phyloP scores from a whole-genome alignment of 2,888 invertebrate genomes.

The Hedychridium roseum region DNA sequence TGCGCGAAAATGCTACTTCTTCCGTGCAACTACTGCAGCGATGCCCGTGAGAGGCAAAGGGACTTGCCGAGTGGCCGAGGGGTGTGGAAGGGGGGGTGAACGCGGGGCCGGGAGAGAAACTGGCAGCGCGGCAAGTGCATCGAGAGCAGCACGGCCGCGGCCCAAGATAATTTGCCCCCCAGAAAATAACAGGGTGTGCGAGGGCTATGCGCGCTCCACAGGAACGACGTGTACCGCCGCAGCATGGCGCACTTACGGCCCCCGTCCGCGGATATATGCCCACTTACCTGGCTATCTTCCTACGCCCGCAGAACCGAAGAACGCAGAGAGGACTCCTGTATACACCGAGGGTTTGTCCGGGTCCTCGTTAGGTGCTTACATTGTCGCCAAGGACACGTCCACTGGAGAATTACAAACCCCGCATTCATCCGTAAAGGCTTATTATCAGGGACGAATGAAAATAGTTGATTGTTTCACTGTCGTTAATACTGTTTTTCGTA shows the following conservation, averaged over 20 bases:
- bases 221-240: slow-evolving; percentile 33
- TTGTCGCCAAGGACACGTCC: too few species aligned
- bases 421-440: too few species aligned
- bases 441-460: too few species aligned
- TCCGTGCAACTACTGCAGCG: slow-evolving; percentile 50
- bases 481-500: too few species aligned
- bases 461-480: too few species aligned
- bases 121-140: slow-evolving; percentile 52
- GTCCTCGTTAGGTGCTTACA: too few species aligned
- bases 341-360: too few species aligned
- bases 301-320: too few species aligned
- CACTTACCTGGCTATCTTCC: too few species aligned
- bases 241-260: slow-evolving; percentile 16
- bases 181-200: slow-evolving; percentile 60
- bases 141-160: slow-evolving; percentile 49
- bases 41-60: background rate
- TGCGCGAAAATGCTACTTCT: slow-evolving; percentile 61
- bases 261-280: too few species aligned
- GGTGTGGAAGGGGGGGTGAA: slow-evolving; percentile 14
- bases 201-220: slow-evolving; percentile 43
- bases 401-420: too few species aligned
- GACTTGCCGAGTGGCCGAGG: background rate
- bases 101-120: slow-evolving; percentile 32
- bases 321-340: too few species aligned
- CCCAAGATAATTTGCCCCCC: slow-evolving; percentile 56